Conservation (phyloP, 1,140 invertebrate genomes). For the Drosophila bocqueti region DNA sequence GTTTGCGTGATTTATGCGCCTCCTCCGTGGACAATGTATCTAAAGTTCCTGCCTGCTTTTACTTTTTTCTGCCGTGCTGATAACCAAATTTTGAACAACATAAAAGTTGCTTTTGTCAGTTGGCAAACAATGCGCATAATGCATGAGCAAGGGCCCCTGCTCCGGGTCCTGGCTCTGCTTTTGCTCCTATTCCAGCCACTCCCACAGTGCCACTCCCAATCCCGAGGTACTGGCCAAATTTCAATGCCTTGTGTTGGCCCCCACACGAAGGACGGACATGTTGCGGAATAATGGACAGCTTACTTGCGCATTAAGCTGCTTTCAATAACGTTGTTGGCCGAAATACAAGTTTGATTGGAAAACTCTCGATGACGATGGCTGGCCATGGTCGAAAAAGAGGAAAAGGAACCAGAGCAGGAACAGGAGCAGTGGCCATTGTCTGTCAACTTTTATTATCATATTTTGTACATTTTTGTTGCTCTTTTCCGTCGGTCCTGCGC, state of each 20-base stretch:
- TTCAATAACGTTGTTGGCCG: constrained; percentile 72
- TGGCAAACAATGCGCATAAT: constrained; percentile 81
- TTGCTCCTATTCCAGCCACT: constrained; percentile 6
- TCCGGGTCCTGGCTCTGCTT: neutral
- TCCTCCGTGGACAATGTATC: constrained; percentile 19
- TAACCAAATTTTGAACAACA: constrained; percentile 69
- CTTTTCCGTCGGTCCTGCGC: constrained; percentile 40
- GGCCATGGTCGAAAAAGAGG: neutral
- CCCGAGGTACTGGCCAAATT: constrained; percentile 56
- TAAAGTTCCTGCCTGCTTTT: constrained; percentile 24
- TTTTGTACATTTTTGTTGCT: constrained; percentile 66
- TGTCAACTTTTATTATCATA: constrained; percentile 69
- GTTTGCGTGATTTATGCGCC: constrained; percentile 40
- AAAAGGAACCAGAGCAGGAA: neutral
- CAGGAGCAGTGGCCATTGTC: constrained; percentile 18
- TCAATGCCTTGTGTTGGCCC: constrained; percentile 59
- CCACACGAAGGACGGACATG: constrained; percentile 52
- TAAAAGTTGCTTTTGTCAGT: constrained; percentile 80
- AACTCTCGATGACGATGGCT: constrained; percentile 53
- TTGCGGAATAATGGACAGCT: constrained; percentile 79
- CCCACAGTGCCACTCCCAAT: neutral
- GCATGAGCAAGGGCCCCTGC: constrained; percentile 48
- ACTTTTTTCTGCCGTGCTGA: constrained; percentile 43
- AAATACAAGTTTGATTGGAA: constrained; percentile 81
- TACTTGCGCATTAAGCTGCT: constrained; percentile 80